Percentiles rank a stretch among this genome's conserved stretches.
phyloP scores from a whole-genome alignment of 2,888 invertebrate species.

The Drosophila longiperda region DNA sequence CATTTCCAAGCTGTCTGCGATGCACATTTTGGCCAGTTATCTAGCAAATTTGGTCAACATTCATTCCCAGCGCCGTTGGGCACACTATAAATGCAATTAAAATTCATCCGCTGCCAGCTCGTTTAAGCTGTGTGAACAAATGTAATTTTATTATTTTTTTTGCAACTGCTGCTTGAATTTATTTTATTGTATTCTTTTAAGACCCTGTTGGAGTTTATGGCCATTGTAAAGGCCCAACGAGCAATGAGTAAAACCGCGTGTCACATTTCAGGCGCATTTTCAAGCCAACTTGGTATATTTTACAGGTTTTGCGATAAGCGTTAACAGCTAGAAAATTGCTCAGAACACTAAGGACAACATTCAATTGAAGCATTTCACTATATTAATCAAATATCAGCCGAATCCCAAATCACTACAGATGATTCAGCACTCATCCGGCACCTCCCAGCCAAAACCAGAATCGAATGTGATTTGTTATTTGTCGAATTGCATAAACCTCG shows the following conservation, averaged over 20 bases:
- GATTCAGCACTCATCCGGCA: background rate
- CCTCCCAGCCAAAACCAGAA: background rate
- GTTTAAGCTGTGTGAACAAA: conserved; percentile 4
- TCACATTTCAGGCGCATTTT: background rate
- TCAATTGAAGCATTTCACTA: background rate
- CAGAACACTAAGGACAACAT: background rate
- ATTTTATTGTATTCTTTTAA: background rate
- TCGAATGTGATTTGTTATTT: background rate
- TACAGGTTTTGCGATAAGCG: conserved; percentile 6
- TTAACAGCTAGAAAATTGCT: conserved; percentile 8
- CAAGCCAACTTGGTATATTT: background rate
- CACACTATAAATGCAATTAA: conserved; percentile 30
- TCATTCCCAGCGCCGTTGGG: background rate
- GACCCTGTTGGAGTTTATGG: background rate
- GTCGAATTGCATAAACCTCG: background rate
- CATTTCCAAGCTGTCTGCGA: conserved; percentile 6
- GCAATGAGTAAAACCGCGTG: background rate
- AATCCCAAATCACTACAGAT: background rate
- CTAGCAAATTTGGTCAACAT: background rate
- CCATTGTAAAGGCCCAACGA: background rate
- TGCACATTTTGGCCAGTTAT: background rate
- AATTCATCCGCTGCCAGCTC: background rate
- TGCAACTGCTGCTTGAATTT: background rate
- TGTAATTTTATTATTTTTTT: background rate
- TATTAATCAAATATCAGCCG: background rate